Percentiles rank a stretch among this genome's conserved stretches.
Evolutionary conservation across 2,888 invertebrate species (phyloP).

Genomic region (Anodontia alba): DNA sequence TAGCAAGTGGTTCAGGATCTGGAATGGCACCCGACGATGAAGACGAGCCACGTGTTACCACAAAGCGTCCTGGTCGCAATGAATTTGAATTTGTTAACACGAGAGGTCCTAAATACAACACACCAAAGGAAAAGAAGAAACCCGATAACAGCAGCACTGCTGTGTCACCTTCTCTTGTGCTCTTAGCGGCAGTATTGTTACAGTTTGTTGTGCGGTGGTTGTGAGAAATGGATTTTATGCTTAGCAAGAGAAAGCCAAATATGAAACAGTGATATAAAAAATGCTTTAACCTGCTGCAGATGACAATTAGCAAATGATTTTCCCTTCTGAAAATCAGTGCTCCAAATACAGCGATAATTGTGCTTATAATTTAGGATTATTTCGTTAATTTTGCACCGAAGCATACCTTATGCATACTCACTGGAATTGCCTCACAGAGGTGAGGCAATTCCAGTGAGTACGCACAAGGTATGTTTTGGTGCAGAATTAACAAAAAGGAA

Average conservation of each 20-base stretch:
- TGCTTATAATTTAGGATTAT: no score
- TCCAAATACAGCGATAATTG: no score
- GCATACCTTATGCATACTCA: no score
- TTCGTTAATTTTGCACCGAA: no score
- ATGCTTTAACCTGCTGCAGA: neutral
- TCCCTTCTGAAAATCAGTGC: no score
- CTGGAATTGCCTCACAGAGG: no score
- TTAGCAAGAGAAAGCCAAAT: slow-evolving; percentile 9
- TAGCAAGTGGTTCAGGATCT: slow-evolving; percentile 68
- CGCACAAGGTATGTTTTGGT: no score
- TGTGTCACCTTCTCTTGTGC: neutral
- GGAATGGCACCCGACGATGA: slow-evolving; percentile 57
- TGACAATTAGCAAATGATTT: neutral
- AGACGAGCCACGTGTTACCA: slow-evolving; percentile 20
- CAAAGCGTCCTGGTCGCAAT: neutral
- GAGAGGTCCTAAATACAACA: neutral
- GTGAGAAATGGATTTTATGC: slow-evolving; percentile 9
- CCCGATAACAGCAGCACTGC: neutral
- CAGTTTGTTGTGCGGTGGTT: slow-evolving; percentile 86
- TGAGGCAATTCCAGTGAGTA: no score
- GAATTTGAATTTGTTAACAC: neutral
- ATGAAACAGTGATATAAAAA: slow-evolving; percentile 11
- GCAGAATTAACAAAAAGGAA: no score
- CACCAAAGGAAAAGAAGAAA: neutral
- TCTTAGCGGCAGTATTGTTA: neutral